Base-by-base conservation (phyloP, 2,888 invertebrate species). In the Venustoraphidia nigricollis region DNA sequence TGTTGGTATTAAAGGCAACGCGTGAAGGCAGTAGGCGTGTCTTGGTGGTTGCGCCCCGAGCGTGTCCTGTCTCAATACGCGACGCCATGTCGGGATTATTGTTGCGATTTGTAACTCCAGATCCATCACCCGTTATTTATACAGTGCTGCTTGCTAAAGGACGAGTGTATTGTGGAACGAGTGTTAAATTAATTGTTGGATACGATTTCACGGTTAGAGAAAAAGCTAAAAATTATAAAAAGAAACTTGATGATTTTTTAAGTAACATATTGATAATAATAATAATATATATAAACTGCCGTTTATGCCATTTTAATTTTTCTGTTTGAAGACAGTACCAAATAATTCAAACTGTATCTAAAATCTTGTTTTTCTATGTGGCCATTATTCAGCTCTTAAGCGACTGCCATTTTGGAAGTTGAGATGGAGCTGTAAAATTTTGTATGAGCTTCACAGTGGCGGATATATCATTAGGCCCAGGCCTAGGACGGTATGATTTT, bases 141-240 rank as follows among this genome's bases (percentile, higher is more conserved):
- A 79, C 81, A 8, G 62, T 86, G 48, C 66, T 83, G n/a, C 72
- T 79, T 54, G 74, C 80, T 56, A 73, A 77, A 37, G 79, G 77
- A 47, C 72, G 77, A 51, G 72, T 87, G n/a, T 86, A 79, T 62
- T 86, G 84, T 57, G 86, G 86, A 8, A 85, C 86, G 1, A 82
- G 80, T 58, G 77, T 73, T 53, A 76, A 79, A 53, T 77, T 79
- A 56, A 79, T 87, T 61, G 74, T 79, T 51, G 78, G 80, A n/a
- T 82, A 79, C 60, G 81, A 83, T 64, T 86, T 85, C 66, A 70
- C 76, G 55, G 87, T 86, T 59, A 76, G 79, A 76, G 52, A 42
- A 36, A 36, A 27, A 34, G 37, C 27, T 36, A 39, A 11, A 14
- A 45, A 17, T 45, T 36, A 39, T 2, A 41, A 17, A 41, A 41